Conservation (phyloP, 2,113 vertebrate species). For the Centropus bengalensis region DNA sequence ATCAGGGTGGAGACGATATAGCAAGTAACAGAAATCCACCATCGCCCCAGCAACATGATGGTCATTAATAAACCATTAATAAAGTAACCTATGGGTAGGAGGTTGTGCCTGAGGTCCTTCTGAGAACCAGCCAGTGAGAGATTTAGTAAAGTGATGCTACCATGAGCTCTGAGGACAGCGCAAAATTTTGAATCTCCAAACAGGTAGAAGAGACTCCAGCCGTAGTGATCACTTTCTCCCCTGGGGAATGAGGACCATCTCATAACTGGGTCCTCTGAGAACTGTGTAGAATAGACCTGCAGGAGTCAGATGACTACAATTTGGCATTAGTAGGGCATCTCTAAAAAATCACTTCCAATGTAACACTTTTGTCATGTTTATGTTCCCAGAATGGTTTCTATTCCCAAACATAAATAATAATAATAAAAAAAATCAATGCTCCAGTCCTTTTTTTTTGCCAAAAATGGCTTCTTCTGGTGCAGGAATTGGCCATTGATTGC, state of each 20-base stretch:
- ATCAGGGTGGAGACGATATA: neutral
- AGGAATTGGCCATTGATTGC: neutral
- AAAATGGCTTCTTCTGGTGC: neutral
- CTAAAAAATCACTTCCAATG: neutral
- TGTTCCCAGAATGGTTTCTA: neutral
- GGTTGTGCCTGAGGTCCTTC: neutral
- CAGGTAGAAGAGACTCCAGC: neutral
- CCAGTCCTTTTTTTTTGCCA: neutral
- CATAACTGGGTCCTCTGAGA: neutral
- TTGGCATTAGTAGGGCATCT: neutral
- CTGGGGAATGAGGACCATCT: neutral
- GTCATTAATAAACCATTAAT: neutral
- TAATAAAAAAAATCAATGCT: neutral
- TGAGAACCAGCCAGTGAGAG: neutral
- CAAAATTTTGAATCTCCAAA: neutral
- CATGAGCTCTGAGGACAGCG: neutral
- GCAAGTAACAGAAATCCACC: neutral
- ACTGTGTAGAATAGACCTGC: rapidly evolving
- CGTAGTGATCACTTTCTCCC: rapidly evolving
- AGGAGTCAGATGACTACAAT: neutral
- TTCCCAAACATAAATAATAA: neutral
- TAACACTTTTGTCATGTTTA: neutral
- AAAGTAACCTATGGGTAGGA: neutral
- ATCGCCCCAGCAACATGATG: neutral
- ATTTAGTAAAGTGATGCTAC: neutral